Evolutionary conservation across 2,797 vertebrate genomes (phyloP).

Genomic region (Lophius americanus): DNA sequence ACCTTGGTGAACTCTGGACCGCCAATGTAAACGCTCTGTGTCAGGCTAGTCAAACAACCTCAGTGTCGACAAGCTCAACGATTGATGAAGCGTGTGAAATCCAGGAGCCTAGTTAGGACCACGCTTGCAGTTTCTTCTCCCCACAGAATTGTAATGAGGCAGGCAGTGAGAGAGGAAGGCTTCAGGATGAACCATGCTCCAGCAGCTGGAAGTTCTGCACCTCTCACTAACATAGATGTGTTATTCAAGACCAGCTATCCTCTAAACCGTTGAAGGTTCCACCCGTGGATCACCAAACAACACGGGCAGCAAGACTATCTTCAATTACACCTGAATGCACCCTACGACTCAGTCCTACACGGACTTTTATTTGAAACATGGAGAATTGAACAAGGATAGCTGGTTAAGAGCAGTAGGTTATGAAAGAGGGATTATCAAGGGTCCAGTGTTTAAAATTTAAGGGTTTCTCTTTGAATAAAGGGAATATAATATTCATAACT

Average conservation of each 20-base stretch:
- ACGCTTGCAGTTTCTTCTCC: conserved; percentile 68
- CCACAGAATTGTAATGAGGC: conserved; percentile 56
- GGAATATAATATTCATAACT: too few species aligned
- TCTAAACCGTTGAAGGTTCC: conserved; percentile 68
- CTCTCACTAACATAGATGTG: conserved; percentile 67
- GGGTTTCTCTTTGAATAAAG: too few species aligned
- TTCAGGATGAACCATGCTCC: conserved; percentile 66
- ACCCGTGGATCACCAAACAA: conserved; percentile 74
- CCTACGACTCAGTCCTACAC: conserved; percentile 33
- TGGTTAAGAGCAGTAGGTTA: too few species aligned
- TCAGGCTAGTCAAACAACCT: conserved; percentile 70
- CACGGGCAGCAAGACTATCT: conserved; percentile 58
- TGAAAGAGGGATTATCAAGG: too few species aligned
- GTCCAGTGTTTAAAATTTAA: too few species aligned
- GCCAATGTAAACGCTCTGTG: conserved; percentile 68
- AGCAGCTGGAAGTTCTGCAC: conserved; percentile 66
- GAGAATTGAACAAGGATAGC: too few species aligned
- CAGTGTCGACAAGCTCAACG: conserved; percentile 53
- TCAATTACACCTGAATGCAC: conserved; percentile 66
- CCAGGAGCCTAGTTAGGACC: conserved; percentile 43
- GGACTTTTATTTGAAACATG: conserved; percentile 51
- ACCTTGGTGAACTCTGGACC: conserved; percentile 69
- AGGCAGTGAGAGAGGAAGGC: conserved; percentile 34
- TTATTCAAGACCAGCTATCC: conserved; percentile 71
- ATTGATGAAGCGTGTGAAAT: conserved; percentile 55